Percentiles rank a stretch among this genome's conserved stretches.
phyloP scores from a whole-genome alignment of 1,140 invertebrate species.

The Protaetia brevitarsis region DNA sequence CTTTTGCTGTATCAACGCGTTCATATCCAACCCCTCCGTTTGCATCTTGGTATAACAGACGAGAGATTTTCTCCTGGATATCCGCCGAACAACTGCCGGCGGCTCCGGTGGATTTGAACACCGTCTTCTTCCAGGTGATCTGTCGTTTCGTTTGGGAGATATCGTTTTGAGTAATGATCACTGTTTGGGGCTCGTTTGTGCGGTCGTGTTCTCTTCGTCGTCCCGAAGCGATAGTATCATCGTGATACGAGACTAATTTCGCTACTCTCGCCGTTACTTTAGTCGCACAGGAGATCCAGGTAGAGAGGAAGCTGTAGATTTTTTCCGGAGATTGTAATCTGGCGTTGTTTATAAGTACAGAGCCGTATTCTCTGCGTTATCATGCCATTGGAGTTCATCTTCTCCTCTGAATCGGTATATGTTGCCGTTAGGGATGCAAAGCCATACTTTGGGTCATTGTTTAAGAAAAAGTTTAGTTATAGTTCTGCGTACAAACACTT shows the following conservation, averaged over 20 bases:
- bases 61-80: slow-evolving; percentile 78
- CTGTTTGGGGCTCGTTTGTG: slow-evolving; percentile 19
- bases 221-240: slow-evolving; percentile 73
- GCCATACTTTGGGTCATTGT: slow-evolving; percentile 45
- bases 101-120: slow-evolving; percentile 77
- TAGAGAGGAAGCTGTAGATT: slow-evolving; percentile 46
- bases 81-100: slow-evolving; percentile 70
- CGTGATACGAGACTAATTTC: slow-evolving; percentile 71
- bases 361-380: slow-evolving; percentile 35
- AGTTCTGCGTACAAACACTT: too few species aligned
- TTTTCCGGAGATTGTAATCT: slow-evolving; percentile 45
- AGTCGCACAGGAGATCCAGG: slow-evolving; percentile 41
- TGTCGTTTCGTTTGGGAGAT: neutral
- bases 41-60: slow-evolving; percentile 75
- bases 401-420: slow-evolving; percentile 80
- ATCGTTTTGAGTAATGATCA: slow-evolving; percentile 25
- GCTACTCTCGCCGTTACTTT: slow-evolving; percentile 41
- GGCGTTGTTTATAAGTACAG: slow-evolving; percentile 32
- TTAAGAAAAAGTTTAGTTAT: too few species aligned
- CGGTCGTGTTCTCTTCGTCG: slow-evolving; percentile 58
- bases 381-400: slow-evolving; percentile 60
- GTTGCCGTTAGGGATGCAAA: slow-evolving; percentile 75
- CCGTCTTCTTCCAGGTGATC: slow-evolving; percentile 59
- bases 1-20: slow-evolving; percentile 80
- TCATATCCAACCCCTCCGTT: slow-evolving; percentile 79